Conservation (phyloP, 2,888 invertebrate genomes). For the Sipha maydis region DNA sequence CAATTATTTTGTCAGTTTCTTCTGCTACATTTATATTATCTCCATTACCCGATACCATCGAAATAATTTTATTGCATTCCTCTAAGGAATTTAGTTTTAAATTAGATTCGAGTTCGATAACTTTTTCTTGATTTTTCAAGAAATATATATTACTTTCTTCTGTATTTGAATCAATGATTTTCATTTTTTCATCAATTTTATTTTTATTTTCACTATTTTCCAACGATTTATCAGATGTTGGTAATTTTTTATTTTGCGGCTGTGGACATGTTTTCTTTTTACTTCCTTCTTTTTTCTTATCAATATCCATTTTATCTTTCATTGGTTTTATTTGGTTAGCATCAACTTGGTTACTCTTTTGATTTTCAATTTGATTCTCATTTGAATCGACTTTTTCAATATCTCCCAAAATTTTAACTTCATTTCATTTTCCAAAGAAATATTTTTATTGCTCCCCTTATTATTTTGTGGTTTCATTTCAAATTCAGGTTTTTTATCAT, state of each 20-base stretch:
- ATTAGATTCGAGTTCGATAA: neutral
- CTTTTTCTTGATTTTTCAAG: neutral
- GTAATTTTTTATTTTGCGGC: neutral
- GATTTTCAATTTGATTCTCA: neutral
- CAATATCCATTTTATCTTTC: neutral
- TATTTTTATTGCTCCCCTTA: conserved; percentile 62
- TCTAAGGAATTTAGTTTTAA: neutral
- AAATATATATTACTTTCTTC: neutral
- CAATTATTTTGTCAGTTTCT: neutral
- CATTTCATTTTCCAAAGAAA: conserved; percentile 61
- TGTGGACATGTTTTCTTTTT: neutral
- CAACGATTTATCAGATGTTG: too few relatives aligned
- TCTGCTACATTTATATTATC: neutral
- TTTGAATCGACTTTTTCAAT: conserved; percentile 27
- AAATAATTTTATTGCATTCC: neutral
- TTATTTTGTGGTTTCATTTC: conserved; percentile 35
- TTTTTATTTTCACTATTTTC: too few relatives aligned
- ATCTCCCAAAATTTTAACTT: conserved; percentile 47
- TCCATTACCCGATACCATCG: neutral
- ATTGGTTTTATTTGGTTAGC: neutral
- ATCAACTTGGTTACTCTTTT: neutral
- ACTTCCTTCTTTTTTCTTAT: neutral
- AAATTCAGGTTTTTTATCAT: neutral
- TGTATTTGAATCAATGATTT: too few relatives aligned
- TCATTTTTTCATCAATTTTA: too few relatives aligned